Evolutionary conservation across 30 jellyfish, hydroid and myxozoan genomes (phyloP).

Genomic region (Aurelia aurita complex sp. Pacific): DNA sequence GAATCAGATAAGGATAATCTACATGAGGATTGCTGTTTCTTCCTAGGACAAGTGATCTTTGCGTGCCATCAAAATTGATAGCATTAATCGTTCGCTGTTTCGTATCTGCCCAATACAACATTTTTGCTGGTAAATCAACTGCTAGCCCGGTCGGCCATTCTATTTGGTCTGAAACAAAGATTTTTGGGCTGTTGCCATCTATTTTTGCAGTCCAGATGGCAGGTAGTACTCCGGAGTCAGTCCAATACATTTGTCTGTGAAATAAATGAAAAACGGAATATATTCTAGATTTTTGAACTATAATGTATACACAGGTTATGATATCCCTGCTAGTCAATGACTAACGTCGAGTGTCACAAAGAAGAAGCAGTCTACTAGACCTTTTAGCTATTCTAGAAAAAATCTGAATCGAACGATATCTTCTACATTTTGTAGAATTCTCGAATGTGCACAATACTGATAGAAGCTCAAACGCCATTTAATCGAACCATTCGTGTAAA

Average conservation of each 20-base stretch:
- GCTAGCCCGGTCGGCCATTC: constrained; percentile 90
- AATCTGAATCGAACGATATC: too few relatives aligned
- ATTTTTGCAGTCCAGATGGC: constrained; percentile 80
- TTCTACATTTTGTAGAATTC: too few relatives aligned
- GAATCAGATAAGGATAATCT: constrained; percentile 75
- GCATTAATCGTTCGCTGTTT: constrained; percentile 79
- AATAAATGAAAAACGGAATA: too few relatives aligned
- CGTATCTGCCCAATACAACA: constrained; percentile 95
- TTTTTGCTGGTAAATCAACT: constrained; percentile 75
- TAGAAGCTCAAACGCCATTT: too few relatives aligned
- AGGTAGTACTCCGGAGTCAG: constrained; percentile 58
- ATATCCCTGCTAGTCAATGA: too few relatives aligned
- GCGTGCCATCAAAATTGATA: constrained; percentile 76
- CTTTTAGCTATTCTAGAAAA: too few relatives aligned
- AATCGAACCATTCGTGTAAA: too few relatives aligned
- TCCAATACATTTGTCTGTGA: constrained; percentile 78
- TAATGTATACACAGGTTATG: too few relatives aligned
- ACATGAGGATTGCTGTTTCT: constrained; percentile 11
- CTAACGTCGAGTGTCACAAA: too few relatives aligned
- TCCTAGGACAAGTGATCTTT: constrained; percentile 54
- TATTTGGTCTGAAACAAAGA: constrained; percentile 66
- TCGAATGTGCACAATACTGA: too few relatives aligned
- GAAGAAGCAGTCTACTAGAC: too few relatives aligned
- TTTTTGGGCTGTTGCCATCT: constrained; percentile 67
- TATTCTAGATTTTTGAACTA: too few relatives aligned